These are phyloP conservation scores for Cheilosia pagana DNA, from an alignment of 2,888 invertebrate species.

Conservation along the genomic window DNA sequence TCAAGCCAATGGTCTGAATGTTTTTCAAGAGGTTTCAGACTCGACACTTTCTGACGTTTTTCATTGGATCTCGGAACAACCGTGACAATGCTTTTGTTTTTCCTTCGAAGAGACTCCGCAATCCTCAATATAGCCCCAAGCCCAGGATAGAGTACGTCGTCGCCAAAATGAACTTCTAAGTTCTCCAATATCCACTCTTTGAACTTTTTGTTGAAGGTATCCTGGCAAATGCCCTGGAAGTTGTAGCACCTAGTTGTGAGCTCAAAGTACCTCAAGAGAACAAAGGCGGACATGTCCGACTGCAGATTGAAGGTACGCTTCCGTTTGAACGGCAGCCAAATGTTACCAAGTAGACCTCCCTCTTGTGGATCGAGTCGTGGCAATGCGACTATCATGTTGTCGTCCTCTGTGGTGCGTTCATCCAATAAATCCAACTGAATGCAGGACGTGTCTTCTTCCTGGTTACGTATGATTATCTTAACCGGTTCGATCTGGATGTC, in stretches of 20 bases:
- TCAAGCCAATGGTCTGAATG: constrained; percentile 1
- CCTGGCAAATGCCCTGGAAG: constrained; percentile 78
- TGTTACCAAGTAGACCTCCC: constrained; percentile 78
- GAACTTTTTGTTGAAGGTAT: constrained; percentile 79
- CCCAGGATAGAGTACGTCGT: constrained; percentile 82
- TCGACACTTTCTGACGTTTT: constrained; percentile 38
- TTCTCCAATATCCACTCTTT: constrained; percentile 80
- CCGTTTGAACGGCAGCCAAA: constrained; percentile 81
- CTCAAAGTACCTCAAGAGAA: constrained; percentile 80
- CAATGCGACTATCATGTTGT: constrained; percentile 80
- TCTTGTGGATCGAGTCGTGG: constrained; percentile 80
- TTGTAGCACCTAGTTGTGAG: constrained; percentile 80
- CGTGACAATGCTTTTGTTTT: constrained; percentile 5
- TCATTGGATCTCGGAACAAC: neutral
- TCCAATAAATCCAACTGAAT: constrained; percentile 78
- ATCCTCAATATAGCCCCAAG: constrained; percentile 81
- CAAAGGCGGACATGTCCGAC: constrained; percentile 78
- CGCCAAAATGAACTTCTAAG: constrained; percentile 79
- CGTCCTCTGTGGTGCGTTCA: constrained; percentile 76
- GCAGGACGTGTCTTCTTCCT: constrained; percentile 78
- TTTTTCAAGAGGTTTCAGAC: constrained; percentile 1
- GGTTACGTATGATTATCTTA: constrained; percentile 52
- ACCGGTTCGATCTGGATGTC: constrained; percentile 77
- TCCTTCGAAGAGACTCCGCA: constrained; percentile 77
- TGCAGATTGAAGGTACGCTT: constrained; percentile 80